Conservation (phyloP, 2,797 vertebrate species). For the Eidolon dupreanum region DNA sequence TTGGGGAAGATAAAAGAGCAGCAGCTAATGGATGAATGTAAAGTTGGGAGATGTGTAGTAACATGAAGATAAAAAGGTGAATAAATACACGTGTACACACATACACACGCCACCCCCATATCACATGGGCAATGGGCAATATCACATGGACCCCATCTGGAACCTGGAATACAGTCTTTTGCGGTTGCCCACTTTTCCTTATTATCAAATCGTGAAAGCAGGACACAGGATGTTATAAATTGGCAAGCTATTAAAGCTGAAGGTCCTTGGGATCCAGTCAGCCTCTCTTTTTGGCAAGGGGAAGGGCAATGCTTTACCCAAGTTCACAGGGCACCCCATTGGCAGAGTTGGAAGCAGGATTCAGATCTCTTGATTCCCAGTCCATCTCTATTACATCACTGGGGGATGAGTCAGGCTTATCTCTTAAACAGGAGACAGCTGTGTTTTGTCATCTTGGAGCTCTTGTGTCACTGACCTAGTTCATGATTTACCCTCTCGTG, state of each 20-base stretch:
- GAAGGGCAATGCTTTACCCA: constrained; percentile 1
- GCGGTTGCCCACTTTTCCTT: neutral
- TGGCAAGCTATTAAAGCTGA: neutral
- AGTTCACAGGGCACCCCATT: neutral
- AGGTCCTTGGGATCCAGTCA: neutral
- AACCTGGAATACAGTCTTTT: neutral
- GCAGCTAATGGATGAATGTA: neutral
- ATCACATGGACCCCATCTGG: neutral
- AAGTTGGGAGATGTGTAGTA: neutral
- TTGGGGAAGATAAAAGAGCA: neutral
- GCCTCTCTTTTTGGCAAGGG: neutral
- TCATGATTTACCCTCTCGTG: constrained; percentile 12
- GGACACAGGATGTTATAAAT: neutral
- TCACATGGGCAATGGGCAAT: neutral
- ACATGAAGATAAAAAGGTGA: constrained; percentile 11
- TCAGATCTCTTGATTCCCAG: neutral
- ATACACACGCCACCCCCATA: neutral
- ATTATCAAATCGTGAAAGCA: neutral
- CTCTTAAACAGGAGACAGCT: constrained; percentile 27
- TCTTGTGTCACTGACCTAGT: constrained; percentile 52
- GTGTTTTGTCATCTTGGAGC: constrained; percentile 17
- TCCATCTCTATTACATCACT: neutral
- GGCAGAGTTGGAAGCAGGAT: neutral
- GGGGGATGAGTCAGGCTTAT: constrained; percentile 45
- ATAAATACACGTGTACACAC: neutral